Percentiles rank a stretch among this genome's conserved stretches.
Conservation (phyloP, 2,888 invertebrate genomes). For the Drosophila neonasuta region DNA sequence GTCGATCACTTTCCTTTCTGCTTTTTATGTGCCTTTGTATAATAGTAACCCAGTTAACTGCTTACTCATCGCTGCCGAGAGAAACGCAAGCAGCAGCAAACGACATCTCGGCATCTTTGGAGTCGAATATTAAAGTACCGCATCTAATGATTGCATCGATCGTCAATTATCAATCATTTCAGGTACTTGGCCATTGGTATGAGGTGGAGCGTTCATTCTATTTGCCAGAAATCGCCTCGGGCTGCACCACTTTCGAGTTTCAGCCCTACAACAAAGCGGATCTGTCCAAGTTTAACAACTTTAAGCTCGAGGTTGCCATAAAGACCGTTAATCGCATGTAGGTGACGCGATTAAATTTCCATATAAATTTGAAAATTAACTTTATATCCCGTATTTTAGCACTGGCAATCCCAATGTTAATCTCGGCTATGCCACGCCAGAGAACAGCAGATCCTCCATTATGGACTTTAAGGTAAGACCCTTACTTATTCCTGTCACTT, state of each 20-base stretch:
- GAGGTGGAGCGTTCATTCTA: slow-evolving; percentile 91
- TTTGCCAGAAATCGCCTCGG: slow-evolving; percentile 87
- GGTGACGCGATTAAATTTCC: slow-evolving; percentile 56
- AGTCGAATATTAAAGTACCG: slow-evolving; percentile 14
- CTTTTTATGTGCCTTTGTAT: slow-evolving; percentile 23
- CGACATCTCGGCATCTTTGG: not conserved
- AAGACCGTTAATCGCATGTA: slow-evolving; percentile 87
- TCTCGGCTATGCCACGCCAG: slow-evolving; percentile 86
- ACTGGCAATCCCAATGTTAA: slow-evolving; percentile 85
- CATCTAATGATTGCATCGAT: slow-evolving; percentile 18
- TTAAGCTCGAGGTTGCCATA: slow-evolving; percentile 85
- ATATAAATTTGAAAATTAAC: not conserved
- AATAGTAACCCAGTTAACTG: slow-evolving; percentile 67
- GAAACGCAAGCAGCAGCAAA: slow-evolving; percentile 41
- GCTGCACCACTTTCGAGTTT: slow-evolving; percentile 87
- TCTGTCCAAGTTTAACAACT: slow-evolving; percentile 82
- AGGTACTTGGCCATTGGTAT: slow-evolving; percentile 87
- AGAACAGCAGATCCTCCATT: slow-evolving; percentile 83
- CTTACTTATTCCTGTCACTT: not conserved
- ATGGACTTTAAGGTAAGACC: slow-evolving; percentile 82
- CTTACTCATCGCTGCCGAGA: slow-evolving; percentile 49
- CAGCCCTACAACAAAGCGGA: slow-evolving; percentile 79
- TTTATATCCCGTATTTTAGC: slow-evolving; percentile 81
- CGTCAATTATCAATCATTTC: slow-evolving; percentile 24
- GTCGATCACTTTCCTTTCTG: slow-evolving; percentile 2